These are phyloP conservation scores for Catocala sponsa DNA, from an alignment of 2,888 invertebrate genomes.

Conservation along the genomic window DNA sequence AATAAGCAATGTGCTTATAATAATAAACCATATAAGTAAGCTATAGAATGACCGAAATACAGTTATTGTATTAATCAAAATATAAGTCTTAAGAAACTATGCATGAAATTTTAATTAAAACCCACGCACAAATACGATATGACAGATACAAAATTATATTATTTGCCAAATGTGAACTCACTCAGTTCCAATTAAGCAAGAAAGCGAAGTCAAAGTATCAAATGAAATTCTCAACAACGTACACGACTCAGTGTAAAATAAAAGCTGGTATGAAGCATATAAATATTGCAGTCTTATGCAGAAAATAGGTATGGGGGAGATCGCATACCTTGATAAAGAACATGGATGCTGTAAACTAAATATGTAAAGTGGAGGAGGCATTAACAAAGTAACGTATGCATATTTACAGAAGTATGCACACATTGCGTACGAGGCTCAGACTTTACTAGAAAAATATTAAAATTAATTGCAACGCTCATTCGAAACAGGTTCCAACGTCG, in stretches of 20 bases:
- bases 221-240: slow-evolving; percentile 48
- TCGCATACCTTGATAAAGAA: slow-evolving; percentile 69
- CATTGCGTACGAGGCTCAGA: slow-evolving; percentile 24
- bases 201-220: slow-evolving; percentile 43
- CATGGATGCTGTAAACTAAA: slow-evolving; percentile 59
- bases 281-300: slow-evolving; percentile 60
- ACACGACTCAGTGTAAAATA: slow-evolving; percentile 45
- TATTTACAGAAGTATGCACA: slow-evolving; percentile 46
- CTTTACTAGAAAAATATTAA: slow-evolving; percentile 48
- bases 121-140: background rate
- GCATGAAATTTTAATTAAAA: background rate
- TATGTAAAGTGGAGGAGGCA: slow-evolving; percentile 63
- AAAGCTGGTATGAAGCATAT: slow-evolving; percentile 48
- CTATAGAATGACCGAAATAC: too few relatives aligned
- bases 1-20: background rate
- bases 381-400: slow-evolving; percentile 49
- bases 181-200: slow-evolving; percentile 43
- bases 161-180: slow-evolving; percentile 8
- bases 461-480: slow-evolving; percentile 44
- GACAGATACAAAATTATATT: slow-evolving; percentile 2
- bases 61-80: too few relatives aligned
- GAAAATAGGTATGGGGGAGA: slow-evolving; percentile 72
- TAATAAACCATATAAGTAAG: background rate
- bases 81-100: too few relatives aligned
- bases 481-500: slow-evolving; percentile 35